Evolutionary conservation across 2,888 invertebrate species (phyloP), one percentile per base, ranked within the genome.

Genomic region (Uropetala carovei): DNA sequence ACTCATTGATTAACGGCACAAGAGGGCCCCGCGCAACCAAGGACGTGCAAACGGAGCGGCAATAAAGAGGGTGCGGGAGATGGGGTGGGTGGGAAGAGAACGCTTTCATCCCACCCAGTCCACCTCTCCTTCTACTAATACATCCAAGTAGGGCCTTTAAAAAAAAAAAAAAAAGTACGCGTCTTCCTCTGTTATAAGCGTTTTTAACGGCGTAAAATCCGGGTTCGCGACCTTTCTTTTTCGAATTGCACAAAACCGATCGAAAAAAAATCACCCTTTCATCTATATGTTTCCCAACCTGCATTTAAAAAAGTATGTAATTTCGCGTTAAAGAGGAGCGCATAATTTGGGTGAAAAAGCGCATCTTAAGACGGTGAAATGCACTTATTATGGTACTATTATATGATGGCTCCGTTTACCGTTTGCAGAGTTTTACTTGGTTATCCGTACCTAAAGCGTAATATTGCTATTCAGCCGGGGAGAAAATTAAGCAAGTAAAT

Each of bases 1-100:
- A 85, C 57, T 58, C 59, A 86, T 86, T 59, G 86, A 86, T 60
- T 86, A 86, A 86, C 86, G 60, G 60, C 60, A 86, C 60, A n/a
- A 30, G 27, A 59, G 13, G 22, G 59, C 16, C n/a, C 22, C n/a
- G 58, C 14, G 59, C 13, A 14, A n/a, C n/a, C 75, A 18, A 22
- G 27, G 75, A 75, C 75, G 75, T 58, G 85, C 57, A 14, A 18
- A n/a, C 22, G 57, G 56, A 84, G 84, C 75, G 8, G 84, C n/a
- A 22, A 57, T 57, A 57, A 85, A 57, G 85, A n/a, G 57, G 14
- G 85, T 57, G 75, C 75, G 27, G 27, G 22, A 75, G 84, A 16
- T 0, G 84, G 85, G n/a, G 22, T 58, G 85, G 85, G 22, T 11
- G 18, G 85, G 57, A 57, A 57, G 9, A 4, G 13, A 16, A 83